phyloP scores from a whole-genome alignment of 2,113 vertebrate genomes.

The Macheiramphus alcinus region DNA sequence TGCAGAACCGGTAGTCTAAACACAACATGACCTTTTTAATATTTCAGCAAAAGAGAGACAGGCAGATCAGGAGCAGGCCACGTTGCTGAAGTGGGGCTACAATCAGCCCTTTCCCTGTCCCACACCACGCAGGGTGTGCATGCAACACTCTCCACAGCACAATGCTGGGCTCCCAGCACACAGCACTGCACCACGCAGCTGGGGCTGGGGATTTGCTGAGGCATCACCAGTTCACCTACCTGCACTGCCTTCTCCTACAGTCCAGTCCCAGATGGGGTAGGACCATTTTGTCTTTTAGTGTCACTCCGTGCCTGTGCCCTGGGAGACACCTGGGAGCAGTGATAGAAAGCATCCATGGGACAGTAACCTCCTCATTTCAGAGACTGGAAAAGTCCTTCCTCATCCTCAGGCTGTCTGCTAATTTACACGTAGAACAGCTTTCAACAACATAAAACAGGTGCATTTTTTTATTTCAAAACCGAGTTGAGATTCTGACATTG shows the following conservation, averaged over 20 bases:
- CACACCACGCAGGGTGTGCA: fast-evolving
- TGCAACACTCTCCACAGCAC: fast-evolving
- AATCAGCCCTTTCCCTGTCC: neutral
- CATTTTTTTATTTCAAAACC: neutral
- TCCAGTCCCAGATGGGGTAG: neutral
- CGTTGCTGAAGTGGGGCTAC: neutral
- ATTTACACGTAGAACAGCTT: neutral
- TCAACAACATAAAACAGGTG: neutral
- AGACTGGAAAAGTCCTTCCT: neutral
- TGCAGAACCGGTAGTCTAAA: neutral
- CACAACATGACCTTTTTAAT: neutral
- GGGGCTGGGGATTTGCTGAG: neutral
- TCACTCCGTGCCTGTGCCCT: neutral
- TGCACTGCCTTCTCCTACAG: neutral
- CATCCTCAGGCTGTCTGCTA: neutral
- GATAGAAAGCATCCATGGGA: neutral
- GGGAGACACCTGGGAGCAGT: neutral
- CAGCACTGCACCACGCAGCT: fast-evolving
- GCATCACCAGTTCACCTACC: neutral
- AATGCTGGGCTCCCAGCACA: neutral
- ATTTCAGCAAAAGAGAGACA: neutral
- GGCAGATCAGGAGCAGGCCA: neutral
- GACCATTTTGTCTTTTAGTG: neutral
- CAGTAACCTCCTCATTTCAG: neutral
- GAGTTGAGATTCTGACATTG: neutral